These are phyloP conservation scores for Cairina moschata DNA, from an alignment of 2,113 vertebrate genomes.

Conservation along the genomic window DNA sequence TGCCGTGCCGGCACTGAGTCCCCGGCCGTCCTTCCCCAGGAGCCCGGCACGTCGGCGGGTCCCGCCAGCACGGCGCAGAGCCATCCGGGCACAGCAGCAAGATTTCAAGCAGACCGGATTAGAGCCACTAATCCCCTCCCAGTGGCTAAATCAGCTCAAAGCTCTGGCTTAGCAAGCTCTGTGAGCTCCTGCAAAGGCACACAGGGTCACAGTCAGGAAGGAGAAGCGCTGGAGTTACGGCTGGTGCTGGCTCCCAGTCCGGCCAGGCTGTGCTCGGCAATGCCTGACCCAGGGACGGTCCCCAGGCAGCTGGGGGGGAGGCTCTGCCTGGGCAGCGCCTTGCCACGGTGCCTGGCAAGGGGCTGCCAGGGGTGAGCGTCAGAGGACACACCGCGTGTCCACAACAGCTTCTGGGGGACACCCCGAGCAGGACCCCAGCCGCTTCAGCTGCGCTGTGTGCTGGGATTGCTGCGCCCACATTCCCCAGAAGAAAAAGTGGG, in stretches of 20 bases:
- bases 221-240: not conserved
- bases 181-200: fast-evolving
- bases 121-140: not conserved
- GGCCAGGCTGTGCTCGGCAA: not conserved
- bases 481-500: fast-evolving
- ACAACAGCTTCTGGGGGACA: no score
- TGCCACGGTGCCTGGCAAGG: no score
- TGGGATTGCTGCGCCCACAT: fast-evolving
- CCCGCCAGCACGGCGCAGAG: not conserved
- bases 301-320: no score
- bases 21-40: no score
- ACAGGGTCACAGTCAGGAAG: fast-evolving
- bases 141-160: not conserved
- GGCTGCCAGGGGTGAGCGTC: no score
- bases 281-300: not conserved
- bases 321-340: not conserved
- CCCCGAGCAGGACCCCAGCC: no score
- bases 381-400: no score
- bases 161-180: fast-evolving
- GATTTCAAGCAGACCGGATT: not conserved
- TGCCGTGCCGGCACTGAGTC: no score
- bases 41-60: fast-evolving
- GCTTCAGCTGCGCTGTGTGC: not conserved
- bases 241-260: not conserved
- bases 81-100: fast-evolving